Conservation (phyloP, 92 coral and sea anemone species). For the Epizoanthus ramosus region DNA sequence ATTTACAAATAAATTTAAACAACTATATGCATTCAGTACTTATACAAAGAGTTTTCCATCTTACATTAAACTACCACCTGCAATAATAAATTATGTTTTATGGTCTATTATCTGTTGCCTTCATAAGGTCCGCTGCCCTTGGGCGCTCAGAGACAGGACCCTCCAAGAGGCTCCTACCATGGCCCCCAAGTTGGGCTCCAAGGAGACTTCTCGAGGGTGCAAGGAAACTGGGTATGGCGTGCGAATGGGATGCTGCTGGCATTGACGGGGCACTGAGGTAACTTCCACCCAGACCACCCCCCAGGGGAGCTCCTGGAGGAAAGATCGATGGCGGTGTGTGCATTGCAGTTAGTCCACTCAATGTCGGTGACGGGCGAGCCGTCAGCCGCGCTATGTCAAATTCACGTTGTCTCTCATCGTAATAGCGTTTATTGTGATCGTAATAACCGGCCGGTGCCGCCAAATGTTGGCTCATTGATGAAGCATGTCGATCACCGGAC, state of each 20-base stretch:
- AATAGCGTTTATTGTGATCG: conserved; percentile 70
- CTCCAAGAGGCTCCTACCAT: conserved; percentile 76
- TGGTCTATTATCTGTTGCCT: conserved; percentile 69
- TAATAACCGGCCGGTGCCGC: conserved; percentile 54
- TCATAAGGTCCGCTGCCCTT: conserved; percentile 52
- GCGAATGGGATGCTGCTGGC: conserved; percentile 88
- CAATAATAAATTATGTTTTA: conserved; percentile 34
- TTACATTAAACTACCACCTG: conserved; percentile 23
- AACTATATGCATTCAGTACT: not conserved
- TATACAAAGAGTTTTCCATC: not conserved
- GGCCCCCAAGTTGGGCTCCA: conserved; percentile 69
- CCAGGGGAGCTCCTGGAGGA: conserved; percentile 66
- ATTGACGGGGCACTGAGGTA: conserved; percentile 76
- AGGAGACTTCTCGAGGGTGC: conserved; percentile 71
- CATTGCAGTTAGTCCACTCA: conserved; percentile 33
- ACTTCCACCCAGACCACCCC: conserved; percentile 54
- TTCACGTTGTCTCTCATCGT: conserved; percentile 73
- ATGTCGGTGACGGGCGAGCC: conserved; percentile 67
- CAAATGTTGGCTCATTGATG: conserved; percentile 52
- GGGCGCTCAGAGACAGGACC: conserved; percentile 62
- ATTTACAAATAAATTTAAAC: conserved; percentile 26
- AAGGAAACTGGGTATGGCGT: conserved; percentile 64
- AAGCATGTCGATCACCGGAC: conserved; percentile 70
- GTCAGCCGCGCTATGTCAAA: conserved; percentile 73
- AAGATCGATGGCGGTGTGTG: conserved; percentile 67